Conservation (phyloP, 92 coral and sea anemone genomes). For the Heteractis magnifica region DNA sequence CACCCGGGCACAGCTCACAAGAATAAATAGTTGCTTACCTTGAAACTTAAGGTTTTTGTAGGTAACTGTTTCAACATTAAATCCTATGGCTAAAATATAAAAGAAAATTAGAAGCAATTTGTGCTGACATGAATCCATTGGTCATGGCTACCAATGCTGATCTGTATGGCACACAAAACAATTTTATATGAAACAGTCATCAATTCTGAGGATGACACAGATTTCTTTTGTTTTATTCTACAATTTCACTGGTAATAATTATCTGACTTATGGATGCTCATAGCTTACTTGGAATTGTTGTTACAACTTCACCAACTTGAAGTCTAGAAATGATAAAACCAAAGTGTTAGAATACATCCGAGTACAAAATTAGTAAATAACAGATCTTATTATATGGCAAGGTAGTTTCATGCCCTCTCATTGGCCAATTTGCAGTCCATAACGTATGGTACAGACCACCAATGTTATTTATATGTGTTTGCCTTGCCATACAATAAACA, state of each 20-base stretch:
- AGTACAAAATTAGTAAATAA: neutral
- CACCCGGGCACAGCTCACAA: neutral
- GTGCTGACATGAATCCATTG: too few relatives aligned
- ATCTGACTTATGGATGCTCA: neutral
- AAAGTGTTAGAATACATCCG: neutral
- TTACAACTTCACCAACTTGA: conserved; percentile 99
- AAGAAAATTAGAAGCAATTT: neutral
- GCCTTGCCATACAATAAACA: too few relatives aligned
- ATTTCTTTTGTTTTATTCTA: too few relatives aligned
- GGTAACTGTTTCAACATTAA: conserved; percentile 98
- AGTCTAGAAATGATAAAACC: conserved; percentile 48
- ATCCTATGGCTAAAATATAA: conserved; percentile 79
- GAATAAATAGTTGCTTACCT: conserved; percentile 45
- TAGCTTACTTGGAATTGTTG: conserved; percentile 93
- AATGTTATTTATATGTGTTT: too few relatives aligned
- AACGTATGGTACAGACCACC: too few relatives aligned
- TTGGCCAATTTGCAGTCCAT: too few relatives aligned
- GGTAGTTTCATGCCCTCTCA: too few relatives aligned
- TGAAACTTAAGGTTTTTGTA: conserved; percentile 96
- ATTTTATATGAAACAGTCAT: too few relatives aligned
- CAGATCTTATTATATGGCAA: neutral
- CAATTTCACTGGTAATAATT: neutral
- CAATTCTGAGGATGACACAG: too few relatives aligned
- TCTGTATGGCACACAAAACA: too few relatives aligned
- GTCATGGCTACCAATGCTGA: too few relatives aligned